A percentile compares a stretch with the other conserved stretches of the same genome.
phyloP scores from a whole-genome alignment of 64 coral and sea anemone genomes.

The Stichodactyla helianthus region DNA sequence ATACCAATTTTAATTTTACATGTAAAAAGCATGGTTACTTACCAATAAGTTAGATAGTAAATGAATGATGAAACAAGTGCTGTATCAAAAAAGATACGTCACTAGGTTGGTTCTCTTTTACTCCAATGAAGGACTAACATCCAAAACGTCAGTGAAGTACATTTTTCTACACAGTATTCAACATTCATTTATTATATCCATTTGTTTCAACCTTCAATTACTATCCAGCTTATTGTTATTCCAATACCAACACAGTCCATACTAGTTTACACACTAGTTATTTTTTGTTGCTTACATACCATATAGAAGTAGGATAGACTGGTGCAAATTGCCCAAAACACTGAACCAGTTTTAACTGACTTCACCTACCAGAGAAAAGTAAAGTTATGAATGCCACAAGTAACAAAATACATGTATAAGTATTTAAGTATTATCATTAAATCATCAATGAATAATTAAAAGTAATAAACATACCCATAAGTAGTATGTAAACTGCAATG shows the following conservation, averaged over 20 bases:
- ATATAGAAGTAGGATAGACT: constrained; percentile 97
- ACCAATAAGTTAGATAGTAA: too few relatives aligned
- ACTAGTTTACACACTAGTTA: background rate
- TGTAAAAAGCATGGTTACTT: background rate
- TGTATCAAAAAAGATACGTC: too few relatives aligned
- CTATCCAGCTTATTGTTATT: too few relatives aligned
- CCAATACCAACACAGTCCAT: too few relatives aligned
- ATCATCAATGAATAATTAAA: background rate
- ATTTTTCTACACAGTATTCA: too few relatives aligned
- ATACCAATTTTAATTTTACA: background rate
- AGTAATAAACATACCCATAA: constrained; percentile 67
- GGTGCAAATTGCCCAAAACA: constrained; percentile 89
- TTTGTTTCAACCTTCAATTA: too few relatives aligned
- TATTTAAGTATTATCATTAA: background rate
- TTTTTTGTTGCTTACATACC: constrained; percentile 41
- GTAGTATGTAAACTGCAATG: constrained; percentile 95
- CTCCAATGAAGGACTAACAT: too few relatives aligned
- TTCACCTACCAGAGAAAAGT: constrained; percentile 55
- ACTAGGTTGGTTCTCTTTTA: too few relatives aligned
- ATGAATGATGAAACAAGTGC: too few relatives aligned
- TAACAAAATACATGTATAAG: background rate
- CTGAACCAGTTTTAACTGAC: constrained; percentile 91
- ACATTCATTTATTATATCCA: too few relatives aligned
- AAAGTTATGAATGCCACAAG: background rate
- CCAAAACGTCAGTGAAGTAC: too few relatives aligned